A percentile compares a stretch with the other conserved stretches of the same genome.
Evolutionary conservation across 2,113 vertebrate species (phyloP).

Genomic region (Brachirus orientalis): DNA sequence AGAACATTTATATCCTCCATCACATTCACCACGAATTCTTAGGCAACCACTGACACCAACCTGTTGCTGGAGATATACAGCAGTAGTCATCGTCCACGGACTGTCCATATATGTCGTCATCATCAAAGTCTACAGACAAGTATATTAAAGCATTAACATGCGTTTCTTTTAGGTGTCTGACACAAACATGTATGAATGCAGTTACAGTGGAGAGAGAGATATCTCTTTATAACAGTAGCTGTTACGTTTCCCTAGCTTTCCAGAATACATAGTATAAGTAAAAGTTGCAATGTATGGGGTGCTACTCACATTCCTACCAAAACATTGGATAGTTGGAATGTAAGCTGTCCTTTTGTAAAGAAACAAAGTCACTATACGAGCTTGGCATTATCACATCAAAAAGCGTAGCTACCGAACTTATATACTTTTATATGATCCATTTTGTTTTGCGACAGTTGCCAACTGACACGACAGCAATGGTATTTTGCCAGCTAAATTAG

Average conservation of each 20-base stretch:
- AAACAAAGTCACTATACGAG: not conserved
- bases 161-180: not conserved
- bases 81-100: constrained; percentile 98
- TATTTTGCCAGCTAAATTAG: constrained; percentile 18
- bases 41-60: constrained; percentile 75
- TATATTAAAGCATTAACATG: not conserved
- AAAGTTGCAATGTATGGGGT: not conserved
- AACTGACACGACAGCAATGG: constrained; percentile 56
- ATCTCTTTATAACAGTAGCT: constrained; percentile 16
- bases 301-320: not conserved
- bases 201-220: not conserved
- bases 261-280: not conserved
- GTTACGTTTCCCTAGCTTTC: constrained; percentile 36
- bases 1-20: too few relatives aligned
- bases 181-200: constrained; percentile 31
- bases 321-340: constrained; percentile 16
- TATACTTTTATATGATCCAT: accelerated
- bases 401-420: accelerated
- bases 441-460: not conserved
- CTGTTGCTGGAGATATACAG: constrained; percentile 98
- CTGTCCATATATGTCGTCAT: constrained; percentile 96
- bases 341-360: not conserved
- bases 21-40: too few relatives aligned
- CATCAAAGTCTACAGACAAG: constrained; percentile 89
- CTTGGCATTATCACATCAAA: not conserved